phyloP scores from a whole-genome alignment of 37 sponge, comb jelly and placozoan genomes.

The Agelas oroides region DNA sequence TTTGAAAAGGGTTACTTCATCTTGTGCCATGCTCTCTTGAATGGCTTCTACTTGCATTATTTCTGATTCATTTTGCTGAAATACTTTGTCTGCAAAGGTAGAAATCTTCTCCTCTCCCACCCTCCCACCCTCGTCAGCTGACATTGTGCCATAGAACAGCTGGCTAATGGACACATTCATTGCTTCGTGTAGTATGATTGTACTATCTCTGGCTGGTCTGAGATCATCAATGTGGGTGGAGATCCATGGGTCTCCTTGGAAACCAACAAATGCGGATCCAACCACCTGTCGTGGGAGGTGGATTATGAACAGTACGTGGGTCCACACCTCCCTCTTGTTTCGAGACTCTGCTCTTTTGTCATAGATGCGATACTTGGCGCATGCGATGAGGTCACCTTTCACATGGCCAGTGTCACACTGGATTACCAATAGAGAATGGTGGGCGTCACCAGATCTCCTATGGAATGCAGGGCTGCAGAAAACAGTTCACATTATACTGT shows the following conservation, averaged over 20 bases:
- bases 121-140: too few species aligned
- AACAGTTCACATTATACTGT: too few species aligned
- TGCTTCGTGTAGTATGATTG: slow-evolving; percentile 31
- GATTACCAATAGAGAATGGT: slow-evolving; percentile 23
- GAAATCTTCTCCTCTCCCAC: too few species aligned
- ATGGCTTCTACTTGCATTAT: too few species aligned
- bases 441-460: too few species aligned
- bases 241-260: slow-evolving; percentile 75
- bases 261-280: slow-evolving; percentile 55
- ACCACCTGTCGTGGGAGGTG: slow-evolving; percentile 58
- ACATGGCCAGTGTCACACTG: slow-evolving; percentile 62
- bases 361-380: slow-evolving; percentile 55
- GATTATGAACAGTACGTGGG: slow-evolving; percentile 71
- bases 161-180: background rate
- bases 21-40: too few species aligned
- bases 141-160: background rate
- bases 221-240: slow-evolving; percentile 75
- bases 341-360: slow-evolving; percentile 30
- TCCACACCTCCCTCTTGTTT: background rate
- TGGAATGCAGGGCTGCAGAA: too few species aligned
- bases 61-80: too few species aligned
- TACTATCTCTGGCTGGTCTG: slow-evolving; percentile 20
- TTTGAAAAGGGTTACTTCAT: too few species aligned
- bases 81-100: too few species aligned
- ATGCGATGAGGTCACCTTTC: slow-evolving; percentile 59